Evolutionary conservation across 2,797 vertebrate genomes (phyloP), one percentile per base, ranked within the genome.

Genomic region (Pseudochromis fuscus): DNA sequence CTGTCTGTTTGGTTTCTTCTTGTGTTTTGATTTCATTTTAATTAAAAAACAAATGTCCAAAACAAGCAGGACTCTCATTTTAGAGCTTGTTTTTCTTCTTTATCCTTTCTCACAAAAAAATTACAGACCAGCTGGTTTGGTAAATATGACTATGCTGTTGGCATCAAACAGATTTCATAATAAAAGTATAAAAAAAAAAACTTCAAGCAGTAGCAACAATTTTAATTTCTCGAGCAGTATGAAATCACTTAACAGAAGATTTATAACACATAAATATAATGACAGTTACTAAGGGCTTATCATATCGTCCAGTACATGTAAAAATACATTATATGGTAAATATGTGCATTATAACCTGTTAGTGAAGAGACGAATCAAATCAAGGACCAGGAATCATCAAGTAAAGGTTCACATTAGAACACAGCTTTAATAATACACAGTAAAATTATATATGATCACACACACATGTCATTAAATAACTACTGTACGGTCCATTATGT

Each of bases 51-150:
- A 44, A 10, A 19, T 19, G n/a, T 19, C 16, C 16, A 40, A 40
- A 40, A 7, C 16, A 40, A 7, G 3, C 37, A 38, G 37, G 13
- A 38, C 13, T 40, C 6, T 40, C 7, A 40, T n/a, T 40, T 40
- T n/a, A 5, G 15, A 18, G 3, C 30, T 4, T 30, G 2, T 37
- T 37, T 37, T 4, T 18, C 15, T 40, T 18, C 4, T 1, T 5
- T 31, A 8, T 31, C 6, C 16, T 38, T 38, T 23, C 7, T 52
- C n/a, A 24, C 15, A 23, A 23, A n/a, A 21, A 19, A 25, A 44
- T 37, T 3, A 37, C 33, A 63, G 21, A 46, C 35, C 50, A 51
- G 56, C 64, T 60, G 56, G 15, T 44, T 37, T 56, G 58, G 52
- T 28, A 23, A 63, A 63, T 19, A 38, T 45, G 37, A 33, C 16